phyloP scores from a whole-genome alignment of 2,113 vertebrate genomes.

The Tychaedon coryphoeus region DNA sequence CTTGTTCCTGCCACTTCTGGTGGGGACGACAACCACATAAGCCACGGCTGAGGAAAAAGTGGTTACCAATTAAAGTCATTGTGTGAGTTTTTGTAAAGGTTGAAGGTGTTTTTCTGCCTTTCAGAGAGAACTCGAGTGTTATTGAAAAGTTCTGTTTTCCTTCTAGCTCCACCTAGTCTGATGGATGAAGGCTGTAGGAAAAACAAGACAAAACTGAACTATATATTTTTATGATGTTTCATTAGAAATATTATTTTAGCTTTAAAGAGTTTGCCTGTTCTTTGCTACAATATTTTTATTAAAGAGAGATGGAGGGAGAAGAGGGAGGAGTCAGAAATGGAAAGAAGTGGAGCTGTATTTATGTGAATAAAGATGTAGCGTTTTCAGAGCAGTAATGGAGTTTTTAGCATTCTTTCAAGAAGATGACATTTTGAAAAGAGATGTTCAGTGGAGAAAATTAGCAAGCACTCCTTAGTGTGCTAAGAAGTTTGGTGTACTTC shows the following conservation, averaged over 20 bases:
- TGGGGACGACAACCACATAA: not conserved
- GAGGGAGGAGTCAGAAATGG: not conserved
- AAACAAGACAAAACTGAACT: not conserved
- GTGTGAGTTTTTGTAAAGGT: rapidly evolving
- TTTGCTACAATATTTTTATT: not conserved
- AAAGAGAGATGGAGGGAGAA: not conserved
- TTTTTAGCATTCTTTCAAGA: not conserved
- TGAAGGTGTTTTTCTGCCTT: not conserved
- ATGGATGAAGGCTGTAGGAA: not conserved
- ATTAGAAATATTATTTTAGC: not conserved
- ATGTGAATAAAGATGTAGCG: not conserved
- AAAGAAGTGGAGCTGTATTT: not conserved
- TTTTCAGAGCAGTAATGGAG: not conserved
- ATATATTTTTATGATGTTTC: rapidly evolving
- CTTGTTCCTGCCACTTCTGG: not conserved
- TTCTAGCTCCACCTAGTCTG: not conserved
- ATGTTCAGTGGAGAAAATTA: not conserved
- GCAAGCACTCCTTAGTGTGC: not conserved
- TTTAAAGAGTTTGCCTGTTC: not conserved
- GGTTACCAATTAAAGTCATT: not conserved
- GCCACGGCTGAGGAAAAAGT: not conserved
- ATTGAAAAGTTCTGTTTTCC: not conserved
- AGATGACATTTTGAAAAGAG: not conserved
- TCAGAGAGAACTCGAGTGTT: not conserved
- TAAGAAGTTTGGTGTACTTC: not conserved